phyloP scores from a whole-genome alignment of 2,113 vertebrate species.

The Mus musculus region GRCm39 chr6:20683001-20683500 shows the following conservation, averaged over 20 bases:
- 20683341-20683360: not conserved
- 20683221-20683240: not conserved
- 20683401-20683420: no score
- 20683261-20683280: slow-evolving; percentile 19
- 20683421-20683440: no score
- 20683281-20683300: not conserved
- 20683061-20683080: not conserved
- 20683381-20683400: no score
- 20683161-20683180: slow-evolving; percentile 7
- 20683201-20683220: not conserved
- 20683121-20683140: not conserved
- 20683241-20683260: not conserved
- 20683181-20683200: not conserved
- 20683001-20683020: not conserved
- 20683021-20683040: not conserved
- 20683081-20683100: not conserved
- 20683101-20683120: not conserved
- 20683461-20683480: no score
- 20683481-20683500: no score
- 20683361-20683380: no score
- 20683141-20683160: not conserved
- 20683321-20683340: not conserved
- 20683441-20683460: no score
- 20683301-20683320: not conserved
- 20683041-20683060: not conserved